Evolutionary conservation across 2,888 invertebrate species (phyloP), one percentile per base, ranked within the genome.

Genomic region (Koerneria pararmatus): DNA sequence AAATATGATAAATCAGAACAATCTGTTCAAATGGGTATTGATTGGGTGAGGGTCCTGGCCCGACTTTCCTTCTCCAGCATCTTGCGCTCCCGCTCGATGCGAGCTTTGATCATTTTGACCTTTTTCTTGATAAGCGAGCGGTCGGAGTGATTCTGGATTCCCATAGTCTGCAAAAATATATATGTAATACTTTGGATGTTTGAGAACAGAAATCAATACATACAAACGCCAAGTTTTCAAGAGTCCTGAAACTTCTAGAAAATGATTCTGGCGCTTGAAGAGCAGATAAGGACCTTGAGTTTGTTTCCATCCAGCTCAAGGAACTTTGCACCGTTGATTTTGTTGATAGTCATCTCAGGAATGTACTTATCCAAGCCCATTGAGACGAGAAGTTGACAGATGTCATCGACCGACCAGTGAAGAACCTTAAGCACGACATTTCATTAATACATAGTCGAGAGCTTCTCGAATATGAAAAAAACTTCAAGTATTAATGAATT

Each of bases 241-340:
- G n/a, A n/a, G n/a, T 11, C 11, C 11, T 46, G n/a, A 46, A 46
- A 46, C 11, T 46, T 46, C 11, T 15, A 46, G 11, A 15, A n/a
- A n/a, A n/a, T n/a, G n/a, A n/a, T n/a, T n/a, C n/a, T n/a, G n/a
- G 46, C 46, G 46, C 11, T 35, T 48, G 31, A 35, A 29, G n/a
- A 31, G 32, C 35, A 29, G 27, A 19, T 48, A 22, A 41, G 1
- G 32, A 86, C 87, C 84, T 95, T 97, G 73, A 97, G 89, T 85
- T 93, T 93, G 67, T 91, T 89, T 0, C 93, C 92, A 83, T 94
- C 93, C 65, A 97, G 87, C 72, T 91, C 89, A 56, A 97, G 86
- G 66, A 97, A 87, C 64, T 91, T 89, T 41, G 89, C 88, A 27
- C 97, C 97, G 84, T 91, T 91, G 63, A 97, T 90, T 82, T 91